Base-by-base conservation (phyloP, 2,797 vertebrate genomes). In the Momotus momota region DNA sequence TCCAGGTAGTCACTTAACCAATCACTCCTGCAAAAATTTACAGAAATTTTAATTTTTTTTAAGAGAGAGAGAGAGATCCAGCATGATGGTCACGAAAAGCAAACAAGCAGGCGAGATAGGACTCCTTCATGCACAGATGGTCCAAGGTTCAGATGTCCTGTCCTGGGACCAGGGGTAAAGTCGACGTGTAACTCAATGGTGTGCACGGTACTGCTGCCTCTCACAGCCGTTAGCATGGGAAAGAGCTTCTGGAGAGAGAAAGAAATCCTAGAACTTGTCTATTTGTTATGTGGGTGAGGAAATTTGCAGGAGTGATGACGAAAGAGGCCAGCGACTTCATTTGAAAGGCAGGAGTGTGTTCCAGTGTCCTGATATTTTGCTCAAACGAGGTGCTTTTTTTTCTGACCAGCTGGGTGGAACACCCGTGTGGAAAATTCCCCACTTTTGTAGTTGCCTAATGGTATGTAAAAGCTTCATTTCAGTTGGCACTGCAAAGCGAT, bases 381-480 rank as follows among this genome's bases (percentile, higher is more conserved):
- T 91, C n/a, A 33, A 72, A 72, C 2, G 7, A 69, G 46, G 0
- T 15, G 11, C 19, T 6, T 20, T 38, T 88, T 90, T 88, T 92
- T 66, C 69, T 96, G 87, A 93, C 35, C 33, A 81, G 58, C 65
- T 91, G 91, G 73, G 89, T 90, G 85, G 79, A 96, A 94, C 87
- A 94, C 87, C 93, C 62, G 21, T 83, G 93, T 96, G 95, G 94
- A 96, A 96, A 96, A 96, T 94, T 96, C 96, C 92, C 82, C 79
- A 95, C 91, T 91, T 95, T 94, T 94, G 95, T 96, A 83, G 87
- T 96, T 96, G 95, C 87, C 82, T 96, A 90, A 90, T 97, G 90
- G 86, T 89, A 97, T 95, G 87, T 95, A 93, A 93, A 95, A 94
- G 89, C 91, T 93, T 95, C 91, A 65, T 92, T 95, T 87, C 84